Conservation (phyloP, 2,113 vertebrate species). For the zebrafish (Danio rerio) region DNA sequence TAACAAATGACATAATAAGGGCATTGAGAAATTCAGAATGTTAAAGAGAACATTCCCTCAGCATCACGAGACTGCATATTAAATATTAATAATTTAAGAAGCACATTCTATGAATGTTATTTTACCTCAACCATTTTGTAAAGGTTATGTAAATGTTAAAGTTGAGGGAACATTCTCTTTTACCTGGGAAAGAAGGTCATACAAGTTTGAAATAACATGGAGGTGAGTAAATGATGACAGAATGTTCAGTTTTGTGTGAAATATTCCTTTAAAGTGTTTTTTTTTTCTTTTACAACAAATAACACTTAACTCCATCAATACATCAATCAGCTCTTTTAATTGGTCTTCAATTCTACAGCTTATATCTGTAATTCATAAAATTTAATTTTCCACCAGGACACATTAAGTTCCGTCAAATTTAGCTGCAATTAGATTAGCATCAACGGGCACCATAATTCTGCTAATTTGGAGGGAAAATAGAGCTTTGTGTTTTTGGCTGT, state of each 20-base stretch:
- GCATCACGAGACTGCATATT: too few species aligned
- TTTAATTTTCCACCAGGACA: conserved; percentile 64
- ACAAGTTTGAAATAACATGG: not conserved
- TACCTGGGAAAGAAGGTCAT: not conserved
- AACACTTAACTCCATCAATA: conserved; percentile 55
- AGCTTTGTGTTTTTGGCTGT: conserved; percentile 55
- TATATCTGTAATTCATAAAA: conserved; percentile 67
- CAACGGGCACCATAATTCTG: conserved; percentile 60
- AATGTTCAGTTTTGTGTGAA: not conserved
- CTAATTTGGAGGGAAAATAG: conserved; percentile 57
- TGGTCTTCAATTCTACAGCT: conserved; percentile 64
- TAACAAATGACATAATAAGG: too few species aligned
- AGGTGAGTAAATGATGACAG: not conserved
- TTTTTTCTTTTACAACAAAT: conserved; percentile 55
- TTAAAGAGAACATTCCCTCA: too few species aligned
- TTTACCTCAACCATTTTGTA: too few species aligned
- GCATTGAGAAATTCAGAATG: too few species aligned
- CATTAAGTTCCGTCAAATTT: conserved; percentile 71
- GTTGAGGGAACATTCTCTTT: not conserved
- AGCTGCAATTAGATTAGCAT: conserved; percentile 68
- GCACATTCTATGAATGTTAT: too few species aligned
- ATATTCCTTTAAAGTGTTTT: conserved; percentile 39
- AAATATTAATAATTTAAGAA: too few species aligned
- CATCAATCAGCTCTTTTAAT: conserved; percentile 68
- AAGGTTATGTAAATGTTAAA: too few species aligned